A percentile compares a stretch with the other conserved stretches of the same genome.
These are phyloP conservation scores for Actias luna DNA, from an alignment of 2,888 invertebrate genomes.

Conservation along the genomic window DNA sequence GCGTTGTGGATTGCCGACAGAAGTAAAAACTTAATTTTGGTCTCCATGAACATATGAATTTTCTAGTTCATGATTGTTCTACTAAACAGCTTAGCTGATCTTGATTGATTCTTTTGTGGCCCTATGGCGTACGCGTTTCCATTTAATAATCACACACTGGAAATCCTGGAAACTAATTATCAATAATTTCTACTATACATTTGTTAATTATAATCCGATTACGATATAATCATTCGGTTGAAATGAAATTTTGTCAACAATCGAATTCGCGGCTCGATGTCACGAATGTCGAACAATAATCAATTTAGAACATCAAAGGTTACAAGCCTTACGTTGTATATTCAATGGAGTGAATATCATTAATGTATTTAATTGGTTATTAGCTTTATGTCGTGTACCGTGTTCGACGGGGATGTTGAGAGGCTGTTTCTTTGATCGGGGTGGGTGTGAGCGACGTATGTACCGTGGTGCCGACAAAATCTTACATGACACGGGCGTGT, in stretches of 20 bases:
- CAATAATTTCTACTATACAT: neutral
- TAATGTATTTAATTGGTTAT: constrained; percentile 80
- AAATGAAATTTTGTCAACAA: constrained; percentile 41
- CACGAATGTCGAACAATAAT: constrained; percentile 55
- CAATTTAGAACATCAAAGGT: constrained; percentile 71
- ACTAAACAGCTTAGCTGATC: too few relatives aligned
- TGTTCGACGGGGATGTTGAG: constrained; percentile 64
- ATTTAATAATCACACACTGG: neutral
- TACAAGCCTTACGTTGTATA: constrained; percentile 59
- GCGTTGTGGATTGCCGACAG: too few relatives aligned
- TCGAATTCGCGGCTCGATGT: constrained; percentile 43
- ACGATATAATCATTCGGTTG: constrained; percentile 44
- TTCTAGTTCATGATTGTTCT: too few relatives aligned
- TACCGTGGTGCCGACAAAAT: constrained; percentile 35
- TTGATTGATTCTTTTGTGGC: too few relatives aligned
- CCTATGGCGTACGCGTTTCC: too few relatives aligned
- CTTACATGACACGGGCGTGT: constrained; percentile 31
- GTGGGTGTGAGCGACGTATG: constrained; percentile 36
- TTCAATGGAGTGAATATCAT: constrained; percentile 69
- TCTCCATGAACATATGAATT: too few relatives aligned
- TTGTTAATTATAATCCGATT: constrained; percentile 41
- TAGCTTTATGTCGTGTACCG: constrained; percentile 63
- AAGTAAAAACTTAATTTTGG: too few relatives aligned
- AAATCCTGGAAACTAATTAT: constrained; percentile 40
- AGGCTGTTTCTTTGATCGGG: constrained; percentile 60